phyloP scores from a whole-genome alignment of 2,113 vertebrate species.

The Malurus alboscapulatus region DNA sequence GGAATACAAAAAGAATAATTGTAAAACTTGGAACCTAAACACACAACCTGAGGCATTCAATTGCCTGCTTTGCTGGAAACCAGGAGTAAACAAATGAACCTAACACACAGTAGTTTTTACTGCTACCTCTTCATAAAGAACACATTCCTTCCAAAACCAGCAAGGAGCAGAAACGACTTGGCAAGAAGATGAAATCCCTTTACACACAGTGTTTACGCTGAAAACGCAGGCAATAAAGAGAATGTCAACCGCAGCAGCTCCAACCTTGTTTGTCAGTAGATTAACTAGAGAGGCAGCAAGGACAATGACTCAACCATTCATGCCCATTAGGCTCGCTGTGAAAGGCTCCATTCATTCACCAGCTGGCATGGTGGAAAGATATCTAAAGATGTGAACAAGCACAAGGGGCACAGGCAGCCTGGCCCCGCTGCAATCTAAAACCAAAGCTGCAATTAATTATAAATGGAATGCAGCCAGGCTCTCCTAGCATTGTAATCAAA shows the following conservation, averaged over 20 bases:
- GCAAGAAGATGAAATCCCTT: constrained; percentile 48
- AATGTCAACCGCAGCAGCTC: constrained; percentile 45
- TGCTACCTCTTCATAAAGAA: neutral
- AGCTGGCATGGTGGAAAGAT: constrained; percentile 70
- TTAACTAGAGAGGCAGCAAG: constrained; percentile 38
- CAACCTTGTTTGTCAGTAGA: constrained; percentile 56
- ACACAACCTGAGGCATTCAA: neutral
- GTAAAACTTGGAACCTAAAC: neutral
- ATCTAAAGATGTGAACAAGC: constrained; percentile 65
- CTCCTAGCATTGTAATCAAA: constrained; percentile 70
- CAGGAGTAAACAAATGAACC: neutral
- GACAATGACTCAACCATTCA: constrained; percentile 52
- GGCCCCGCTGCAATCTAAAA: constrained; percentile 66
- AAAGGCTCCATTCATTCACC: constrained; percentile 70
- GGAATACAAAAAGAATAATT: neutral
- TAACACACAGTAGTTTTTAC: neutral
- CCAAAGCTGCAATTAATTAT: constrained; percentile 74
- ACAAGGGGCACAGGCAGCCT: constrained; percentile 26
- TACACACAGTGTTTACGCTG: constrained; percentile 30
- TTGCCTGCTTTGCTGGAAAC: neutral
- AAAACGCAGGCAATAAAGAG: constrained; percentile 50
- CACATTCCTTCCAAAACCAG: neutral
- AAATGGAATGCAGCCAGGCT: constrained; percentile 70
- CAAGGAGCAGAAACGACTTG: constrained; percentile 16
- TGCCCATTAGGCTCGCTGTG: constrained; percentile 47